Base-by-base conservation (phyloP, 2,888 invertebrate species). In the Baronia brevicornis region DNA sequence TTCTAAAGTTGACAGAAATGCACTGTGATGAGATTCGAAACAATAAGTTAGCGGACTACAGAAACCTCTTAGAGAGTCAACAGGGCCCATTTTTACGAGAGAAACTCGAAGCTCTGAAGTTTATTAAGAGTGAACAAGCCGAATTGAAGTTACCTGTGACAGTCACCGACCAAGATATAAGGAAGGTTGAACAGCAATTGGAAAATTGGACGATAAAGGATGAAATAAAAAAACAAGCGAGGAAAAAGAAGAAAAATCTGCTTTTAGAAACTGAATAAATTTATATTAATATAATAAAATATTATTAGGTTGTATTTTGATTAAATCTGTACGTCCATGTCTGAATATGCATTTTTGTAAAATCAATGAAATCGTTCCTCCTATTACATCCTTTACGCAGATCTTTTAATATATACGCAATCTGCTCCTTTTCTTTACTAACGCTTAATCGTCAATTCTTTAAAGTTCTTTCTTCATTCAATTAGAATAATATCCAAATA, bases 91-190 rank as follows among this genome's bases (percentile, higher is more conserved):
- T 93, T 60, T 75, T 92, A 9, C 82, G 87, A 55, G 88, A 93
- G 31, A 96, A 96, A 61, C 80, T 90, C 1, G 85, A 89, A 24
- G 88, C 89, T 9, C 65, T 96, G 1, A 73, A 88, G 39, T 91
- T 90, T 54, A 92, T 95, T n/a, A 86, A 88, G 18, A 86, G 88
- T 39, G 93, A 94, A 63, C 94, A 95, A 60, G 71, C 85, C 24
- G 88, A 88, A 5, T 88, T 90, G 36, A 86, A 90, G 28, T 60
- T 90, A 1, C 72, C 85, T 1, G 78, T 91, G 0, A 90, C 92
- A 0, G 86, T 94, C 0, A 87, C 85, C 0, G 86, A 90, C 36
- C 86, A 90, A 43, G 90, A 93, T 39, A 90, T 94, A 14, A 86
- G 86, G 29, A 71, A 71, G 26, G 85, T 89, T 0, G 86, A 86